Percentiles rank a stretch among this genome's conserved stretches.
These are phyloP conservation scores for Drosophila simulans DNA, from an alignment of 1,140 invertebrate species.

Conservation along the genomic window DNA sequence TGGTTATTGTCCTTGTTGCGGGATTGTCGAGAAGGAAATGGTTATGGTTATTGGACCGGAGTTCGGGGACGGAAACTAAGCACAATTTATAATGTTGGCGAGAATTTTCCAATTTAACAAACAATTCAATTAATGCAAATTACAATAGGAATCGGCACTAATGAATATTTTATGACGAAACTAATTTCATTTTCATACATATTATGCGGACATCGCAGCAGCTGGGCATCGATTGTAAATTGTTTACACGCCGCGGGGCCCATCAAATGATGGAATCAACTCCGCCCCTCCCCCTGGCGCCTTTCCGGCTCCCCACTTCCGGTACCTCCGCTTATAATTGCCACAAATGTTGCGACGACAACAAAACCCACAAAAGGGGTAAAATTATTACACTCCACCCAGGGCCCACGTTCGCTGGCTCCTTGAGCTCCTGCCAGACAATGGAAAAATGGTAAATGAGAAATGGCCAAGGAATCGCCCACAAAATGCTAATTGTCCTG, in stretches of 20 bases:
- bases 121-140: conserved; percentile 82
- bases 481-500: conserved; percentile 36
- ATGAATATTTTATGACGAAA: conserved; percentile 80
- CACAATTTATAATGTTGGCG: conserved; percentile 59
- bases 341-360: conserved; percentile 40
- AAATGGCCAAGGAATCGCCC: neutral
- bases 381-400: neutral
- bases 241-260: conserved; percentile 56
- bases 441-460: neutral
- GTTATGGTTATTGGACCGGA: conserved; percentile 56
- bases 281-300: no score
- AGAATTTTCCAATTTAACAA: conserved; percentile 78
- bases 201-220: conserved; percentile 18
- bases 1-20: conserved; percentile 60
- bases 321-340: conserved; percentile 53
- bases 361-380: conserved; percentile 5
- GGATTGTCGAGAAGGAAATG: conserved; percentile 23
- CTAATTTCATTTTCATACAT: conserved; percentile 76
- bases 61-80: conserved; percentile 35
- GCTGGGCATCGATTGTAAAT: conserved; percentile 57
- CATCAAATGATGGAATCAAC: conserved; percentile 48
- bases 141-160: conserved; percentile 62
- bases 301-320: neutral
- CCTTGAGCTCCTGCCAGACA: neutral
- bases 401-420: neutral